A percentile compares a stretch with the other conserved stretches of the same genome.
Evolutionary conservation across 2,888 invertebrate species (phyloP).

Genomic region (Agrypnus murinus): DNA sequence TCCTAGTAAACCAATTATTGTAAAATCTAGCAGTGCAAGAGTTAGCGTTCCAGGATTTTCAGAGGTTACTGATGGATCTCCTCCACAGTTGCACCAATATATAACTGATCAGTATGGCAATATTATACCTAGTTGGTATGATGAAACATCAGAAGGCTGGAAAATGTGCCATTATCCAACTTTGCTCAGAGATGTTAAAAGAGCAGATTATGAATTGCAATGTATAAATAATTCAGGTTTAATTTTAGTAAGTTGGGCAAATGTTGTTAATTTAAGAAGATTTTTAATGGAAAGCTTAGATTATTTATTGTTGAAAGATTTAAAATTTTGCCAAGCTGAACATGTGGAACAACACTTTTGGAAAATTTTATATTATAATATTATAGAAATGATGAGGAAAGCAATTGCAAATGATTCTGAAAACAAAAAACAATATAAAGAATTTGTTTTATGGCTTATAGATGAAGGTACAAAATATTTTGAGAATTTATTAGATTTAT

Average conservation of each 20-base stretch:
- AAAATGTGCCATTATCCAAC: slow-evolving; percentile 75
- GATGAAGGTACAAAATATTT: slow-evolving; percentile 89
- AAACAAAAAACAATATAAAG: slow-evolving; percentile 79
- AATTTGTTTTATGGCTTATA: slow-evolving; percentile 80
- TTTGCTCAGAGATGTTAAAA: slow-evolving; percentile 79
- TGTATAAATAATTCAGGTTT: slow-evolving; percentile 77
- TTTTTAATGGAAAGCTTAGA: slow-evolving; percentile 81
- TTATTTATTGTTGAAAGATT: slow-evolving; percentile 82
- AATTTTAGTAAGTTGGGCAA: slow-evolving; percentile 80
- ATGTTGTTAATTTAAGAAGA: slow-evolving; percentile 75
- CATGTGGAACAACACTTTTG: slow-evolving; percentile 94
- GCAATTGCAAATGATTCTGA: slow-evolving; percentile 77
- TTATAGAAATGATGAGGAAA: slow-evolving; percentile 88
- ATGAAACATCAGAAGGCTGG: slow-evolving; percentile 76
- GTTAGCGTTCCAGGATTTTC: slow-evolving; percentile 64
- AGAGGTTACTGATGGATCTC: slow-evolving; percentile 60
- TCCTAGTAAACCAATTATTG: slow-evolving; percentile 83
- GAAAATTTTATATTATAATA: slow-evolving; percentile 92
- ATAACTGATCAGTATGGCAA: slow-evolving; percentile 73
- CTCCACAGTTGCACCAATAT: slow-evolving; percentile 62
- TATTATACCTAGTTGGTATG: slow-evolving; percentile 75
- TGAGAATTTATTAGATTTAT: slow-evolving; percentile 80
- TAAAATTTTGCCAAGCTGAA: slow-evolving; percentile 90
- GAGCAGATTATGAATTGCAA: slow-evolving; percentile 81
- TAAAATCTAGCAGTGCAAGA: slow-evolving; percentile 73